Conservation (phyloP, 2,888 invertebrate genomes). For the Cephonodes hylas region DNA sequence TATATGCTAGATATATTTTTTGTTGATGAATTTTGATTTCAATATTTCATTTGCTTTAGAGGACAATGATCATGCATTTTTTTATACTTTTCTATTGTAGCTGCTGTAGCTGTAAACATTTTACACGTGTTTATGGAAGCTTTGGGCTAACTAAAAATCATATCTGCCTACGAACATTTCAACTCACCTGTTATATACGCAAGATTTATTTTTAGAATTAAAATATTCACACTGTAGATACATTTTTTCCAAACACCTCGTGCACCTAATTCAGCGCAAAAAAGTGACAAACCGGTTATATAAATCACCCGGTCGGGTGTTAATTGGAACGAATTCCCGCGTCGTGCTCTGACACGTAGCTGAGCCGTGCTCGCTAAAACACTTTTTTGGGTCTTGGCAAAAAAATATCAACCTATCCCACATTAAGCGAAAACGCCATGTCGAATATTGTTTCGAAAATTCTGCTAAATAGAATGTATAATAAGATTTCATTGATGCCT, state of each 20-base stretch:
- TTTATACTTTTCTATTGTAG: too few relatives aligned
- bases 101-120: too few relatives aligned
- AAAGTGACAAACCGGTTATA: conserved; percentile 58
- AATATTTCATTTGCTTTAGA: too few relatives aligned
- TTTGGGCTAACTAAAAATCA: too few relatives aligned
- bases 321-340: conserved; percentile 75
- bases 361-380: conserved; percentile 20
- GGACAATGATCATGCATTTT: too few relatives aligned
- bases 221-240: conserved; percentile 23
- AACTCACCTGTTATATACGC: too few relatives aligned
- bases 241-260: conserved; percentile 60
- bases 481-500: too few relatives aligned
- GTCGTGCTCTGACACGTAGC: conserved; percentile 49
- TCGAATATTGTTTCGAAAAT: neutral
- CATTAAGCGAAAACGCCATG: neutral
- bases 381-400: conserved; percentile 15
- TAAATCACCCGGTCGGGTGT: conserved; percentile 71
- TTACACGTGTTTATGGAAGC: too few relatives aligned
- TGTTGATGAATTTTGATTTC: too few relatives aligned
- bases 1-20: too few relatives aligned
- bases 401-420: conserved; percentile 2
- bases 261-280: conserved; percentile 59
- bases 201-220: neutral
- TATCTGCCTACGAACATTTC: too few relatives aligned
- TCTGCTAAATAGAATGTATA: neutral